Percentiles rank a stretch among this genome's conserved stretches.
These are phyloP conservation scores for Propithecus perrieri DNA, from an alignment of 2,797 vertebrate genomes.

Conservation along the genomic window DNA sequence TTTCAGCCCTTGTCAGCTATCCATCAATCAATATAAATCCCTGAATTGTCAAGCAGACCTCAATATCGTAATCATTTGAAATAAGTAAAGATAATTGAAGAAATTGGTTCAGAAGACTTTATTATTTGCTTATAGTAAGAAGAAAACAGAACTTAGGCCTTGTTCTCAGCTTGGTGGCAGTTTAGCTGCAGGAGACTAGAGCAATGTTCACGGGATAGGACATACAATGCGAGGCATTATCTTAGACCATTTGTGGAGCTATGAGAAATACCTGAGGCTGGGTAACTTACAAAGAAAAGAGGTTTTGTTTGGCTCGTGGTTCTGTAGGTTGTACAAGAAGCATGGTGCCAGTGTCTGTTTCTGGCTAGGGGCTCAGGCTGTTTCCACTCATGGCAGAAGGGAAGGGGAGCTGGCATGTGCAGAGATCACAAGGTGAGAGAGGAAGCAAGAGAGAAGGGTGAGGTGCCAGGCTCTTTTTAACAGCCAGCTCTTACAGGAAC, in stretches of 20 bases:
- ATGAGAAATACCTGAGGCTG: background rate
- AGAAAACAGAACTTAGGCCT: background rate
- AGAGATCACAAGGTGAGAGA: background rate
- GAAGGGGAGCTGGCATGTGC: background rate
- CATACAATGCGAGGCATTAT: accelerated
- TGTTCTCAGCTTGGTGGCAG: background rate
- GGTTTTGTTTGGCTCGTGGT: background rate
- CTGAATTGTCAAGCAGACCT: background rate
- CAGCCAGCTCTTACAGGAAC: background rate
- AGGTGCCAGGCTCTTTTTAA: background rate
- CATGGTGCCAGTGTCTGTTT: background rate
- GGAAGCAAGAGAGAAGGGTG: background rate
- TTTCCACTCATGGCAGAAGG: background rate
- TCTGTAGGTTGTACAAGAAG: background rate
- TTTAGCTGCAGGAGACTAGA: background rate
- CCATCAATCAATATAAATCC: background rate
- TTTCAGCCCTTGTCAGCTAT: background rate
- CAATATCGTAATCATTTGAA: constrained; percentile 2
- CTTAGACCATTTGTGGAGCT: background rate
- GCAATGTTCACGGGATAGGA: background rate
- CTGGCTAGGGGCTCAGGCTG: background rate
- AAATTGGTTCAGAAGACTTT: background rate
- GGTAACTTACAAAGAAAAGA: background rate
- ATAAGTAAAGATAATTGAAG: constrained; percentile 21
- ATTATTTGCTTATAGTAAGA: background rate